Evolutionary conservation across 2,888 invertebrate species (phyloP).

Genomic region (Morinoia aosen): DNA sequence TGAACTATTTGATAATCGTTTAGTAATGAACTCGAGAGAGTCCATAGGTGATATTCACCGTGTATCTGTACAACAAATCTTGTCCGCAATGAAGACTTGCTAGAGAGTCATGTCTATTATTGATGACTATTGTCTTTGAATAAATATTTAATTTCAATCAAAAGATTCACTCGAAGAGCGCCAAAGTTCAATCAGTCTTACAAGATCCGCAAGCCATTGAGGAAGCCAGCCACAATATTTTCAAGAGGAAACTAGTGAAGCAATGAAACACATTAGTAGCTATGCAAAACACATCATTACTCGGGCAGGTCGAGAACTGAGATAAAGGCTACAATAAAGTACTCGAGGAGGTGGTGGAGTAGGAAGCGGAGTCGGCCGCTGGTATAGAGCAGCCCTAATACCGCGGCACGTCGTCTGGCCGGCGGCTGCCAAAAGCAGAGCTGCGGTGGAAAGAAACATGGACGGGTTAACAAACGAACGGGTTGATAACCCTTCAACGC

Average conservation of each 20-base stretch:
- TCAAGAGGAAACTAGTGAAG: background rate
- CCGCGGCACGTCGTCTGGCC: constrained; percentile 22
- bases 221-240: background rate
- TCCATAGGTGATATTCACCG: no score
- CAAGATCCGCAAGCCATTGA: background rate
- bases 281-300: background rate
- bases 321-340: no score
- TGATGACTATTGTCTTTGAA: background rate
- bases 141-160: background rate
- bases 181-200: background rate
- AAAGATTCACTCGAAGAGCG: background rate
- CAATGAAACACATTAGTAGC: background rate
- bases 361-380: background rate
- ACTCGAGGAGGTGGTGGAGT: no score
- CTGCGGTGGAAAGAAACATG: constrained; percentile 42
- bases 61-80: no score
- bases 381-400: background rate
- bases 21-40: no score
- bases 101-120: no score
- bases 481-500: no score
- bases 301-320: background rate
- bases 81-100: no score
- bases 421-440: constrained; percentile 19
- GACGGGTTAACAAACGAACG: background rate
- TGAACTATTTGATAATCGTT: no score